Base-by-base conservation (phyloP, 2,797 vertebrate species). In the Eleutherodactylus coqui region DNA sequence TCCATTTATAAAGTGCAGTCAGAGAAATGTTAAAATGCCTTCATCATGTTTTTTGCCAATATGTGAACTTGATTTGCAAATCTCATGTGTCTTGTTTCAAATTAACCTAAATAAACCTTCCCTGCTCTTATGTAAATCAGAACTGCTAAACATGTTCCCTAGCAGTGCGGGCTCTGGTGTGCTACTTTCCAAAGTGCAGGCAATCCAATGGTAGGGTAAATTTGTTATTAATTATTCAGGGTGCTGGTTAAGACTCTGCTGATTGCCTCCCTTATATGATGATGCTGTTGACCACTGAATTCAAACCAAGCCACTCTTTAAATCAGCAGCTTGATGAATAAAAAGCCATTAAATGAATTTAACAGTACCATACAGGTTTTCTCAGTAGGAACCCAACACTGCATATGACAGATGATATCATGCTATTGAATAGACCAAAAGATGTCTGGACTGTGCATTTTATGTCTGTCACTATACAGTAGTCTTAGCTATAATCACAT, bases 281-380 rank as follows among this genome's bases (percentile, higher is more conserved):
- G 62, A 53, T 70, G 34, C 21, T 82, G n/a, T n/a, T n/a, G 80
- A 73, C 80, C 67, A 73, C 16, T 55, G 49, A 55, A 27, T 53
- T 38, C 24, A 55, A 55, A 29, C 80, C 10, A 83, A 16, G 14
- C n/a, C 80, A 72, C 16, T 27, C 34, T 41, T 73, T 70, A 51
- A 53, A 38, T 82, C 49, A 82, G 51, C 80, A 73, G 67, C 49
- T 72, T 72, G 32, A 70, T 64, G 49, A 82, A 55, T 53, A 72
- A 24, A n/a, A 72, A 55, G 49, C 45, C 29, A 51, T 34, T 58
- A 55, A 82, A 53, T 82, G 51, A 82, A 82, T 82, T 58, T 70
- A 27, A 29, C 64, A 70, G 60, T 36, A 70, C 51, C 79, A 82
- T 51, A 34, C 60, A 73, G 41, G 60, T 51, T 49, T 6, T 82